These are phyloP conservation scores for Zygaena filipendulae DNA, from an alignment of 2,888 invertebrate genomes.

Conservation along the genomic window DNA sequence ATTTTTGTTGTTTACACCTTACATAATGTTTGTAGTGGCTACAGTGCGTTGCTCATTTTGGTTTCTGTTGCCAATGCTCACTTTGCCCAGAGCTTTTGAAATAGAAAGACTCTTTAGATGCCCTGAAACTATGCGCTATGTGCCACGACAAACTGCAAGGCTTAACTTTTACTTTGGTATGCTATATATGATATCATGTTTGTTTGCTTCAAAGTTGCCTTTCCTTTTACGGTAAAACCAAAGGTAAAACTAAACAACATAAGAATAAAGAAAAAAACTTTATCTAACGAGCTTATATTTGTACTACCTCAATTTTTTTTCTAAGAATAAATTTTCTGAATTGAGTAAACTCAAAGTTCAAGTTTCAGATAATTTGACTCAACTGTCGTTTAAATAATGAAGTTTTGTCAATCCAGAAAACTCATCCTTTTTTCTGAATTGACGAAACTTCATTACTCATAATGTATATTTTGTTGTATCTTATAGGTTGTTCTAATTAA, in stretches of 20 bases:
- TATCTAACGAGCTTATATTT: no score
- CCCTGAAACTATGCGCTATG: conserved; percentile 79
- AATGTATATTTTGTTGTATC: no score
- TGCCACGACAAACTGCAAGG: conserved; percentile 90
- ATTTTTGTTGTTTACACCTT: conserved; percentile 89
- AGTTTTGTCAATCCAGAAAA: no score
- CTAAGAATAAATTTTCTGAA: no score
- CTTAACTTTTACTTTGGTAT: conserved; percentile 92
- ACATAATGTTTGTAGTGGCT: conserved; percentile 88
- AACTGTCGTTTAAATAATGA: no score
- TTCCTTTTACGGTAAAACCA: conserved; percentile 52
- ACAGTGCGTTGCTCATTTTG: conserved; percentile 86
- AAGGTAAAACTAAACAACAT: no score
- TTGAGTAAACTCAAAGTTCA: conserved; percentile 21
- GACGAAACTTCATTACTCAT: no score
- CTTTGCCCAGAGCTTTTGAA: conserved; percentile 88
- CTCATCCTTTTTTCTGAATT: no score
- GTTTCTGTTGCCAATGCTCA: conserved; percentile 90
- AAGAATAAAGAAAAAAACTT: conserved; percentile 10
- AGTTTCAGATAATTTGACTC: no score
- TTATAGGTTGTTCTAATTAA: no score
- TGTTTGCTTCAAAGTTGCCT: conserved; percentile 74
- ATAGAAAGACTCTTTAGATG: conserved; percentile 90
- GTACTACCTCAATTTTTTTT: no score
- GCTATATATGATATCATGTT: conserved; percentile 87